Evolutionary conservation across 2,888 invertebrate species (phyloP).

Genomic region (Amblyjoppa proteus): DNA sequence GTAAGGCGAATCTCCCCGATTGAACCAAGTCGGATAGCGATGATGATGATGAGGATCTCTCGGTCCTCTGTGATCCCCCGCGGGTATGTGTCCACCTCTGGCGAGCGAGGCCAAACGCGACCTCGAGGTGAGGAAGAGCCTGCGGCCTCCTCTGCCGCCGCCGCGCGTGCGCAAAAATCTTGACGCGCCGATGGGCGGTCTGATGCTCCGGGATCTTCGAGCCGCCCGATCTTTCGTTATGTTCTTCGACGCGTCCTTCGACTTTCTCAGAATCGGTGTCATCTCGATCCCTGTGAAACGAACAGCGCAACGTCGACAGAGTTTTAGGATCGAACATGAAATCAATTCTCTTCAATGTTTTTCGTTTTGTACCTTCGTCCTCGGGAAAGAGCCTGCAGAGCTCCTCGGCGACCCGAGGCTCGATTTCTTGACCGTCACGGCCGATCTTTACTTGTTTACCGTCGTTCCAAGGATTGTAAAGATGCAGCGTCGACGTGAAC

Average conservation of each 20-base stretch:
- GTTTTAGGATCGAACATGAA: background rate
- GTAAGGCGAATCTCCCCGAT: constrained; percentile 81
- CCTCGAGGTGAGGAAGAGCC: constrained; percentile 89
- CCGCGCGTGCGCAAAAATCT: constrained; percentile 82
- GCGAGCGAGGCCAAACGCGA: constrained; percentile 86
- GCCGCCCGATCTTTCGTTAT: constrained; percentile 85
- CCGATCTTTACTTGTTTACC: constrained; percentile 99
- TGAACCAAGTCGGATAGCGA: constrained; percentile 82
- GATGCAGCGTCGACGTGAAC: constrained; percentile 95
- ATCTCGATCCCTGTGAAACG: constrained; percentile 89
- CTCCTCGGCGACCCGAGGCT: constrained; percentile 97
- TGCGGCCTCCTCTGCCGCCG: constrained; percentile 84
- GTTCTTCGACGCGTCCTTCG: constrained; percentile 92
- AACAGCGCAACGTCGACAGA: background rate
- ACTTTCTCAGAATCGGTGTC: constrained; percentile 93
- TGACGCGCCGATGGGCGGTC: constrained; percentile 76
- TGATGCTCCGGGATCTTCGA: constrained; percentile 85
- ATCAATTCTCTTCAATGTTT: background rate
- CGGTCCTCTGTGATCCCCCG: constrained; percentile 79
- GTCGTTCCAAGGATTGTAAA: constrained; percentile 99
- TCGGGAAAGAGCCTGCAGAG: constrained; percentile 97
- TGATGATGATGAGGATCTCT: constrained; percentile 81
- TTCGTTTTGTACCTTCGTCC: constrained; percentile 89
- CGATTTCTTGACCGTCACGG: constrained; percentile 99
- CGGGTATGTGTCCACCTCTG: constrained; percentile 79